Evolutionary conservation across 2,888 invertebrate species (phyloP).

Genomic region (Argyresthia goedartella): DNA sequence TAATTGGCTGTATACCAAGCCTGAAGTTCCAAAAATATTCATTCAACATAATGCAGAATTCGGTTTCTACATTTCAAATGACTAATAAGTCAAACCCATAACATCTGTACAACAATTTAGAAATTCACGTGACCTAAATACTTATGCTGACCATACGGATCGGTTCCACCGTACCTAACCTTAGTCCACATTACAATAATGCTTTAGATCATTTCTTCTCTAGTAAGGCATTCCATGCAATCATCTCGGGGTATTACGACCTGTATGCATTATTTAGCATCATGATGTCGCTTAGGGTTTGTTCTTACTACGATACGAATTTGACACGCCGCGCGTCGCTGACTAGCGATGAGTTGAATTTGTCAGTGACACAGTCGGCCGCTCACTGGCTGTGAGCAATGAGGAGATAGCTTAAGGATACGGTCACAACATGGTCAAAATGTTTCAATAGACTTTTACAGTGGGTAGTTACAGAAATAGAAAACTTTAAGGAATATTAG

Average conservation of each 20-base stretch:
- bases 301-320: no score
- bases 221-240: constrained; percentile 31
- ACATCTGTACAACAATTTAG: not conserved
- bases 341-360: no score
- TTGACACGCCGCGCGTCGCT: no score
- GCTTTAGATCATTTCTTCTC: constrained; percentile 48
- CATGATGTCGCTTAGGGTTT: not conserved
- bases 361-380: no score
- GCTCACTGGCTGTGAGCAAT: no score
- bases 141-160: constrained; percentile 43
- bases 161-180: constrained; percentile 44
- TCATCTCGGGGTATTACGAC: not conserved
- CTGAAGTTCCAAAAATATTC: not conserved
- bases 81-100: not conserved
- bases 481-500: no score
- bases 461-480: no score
- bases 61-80: not conserved
- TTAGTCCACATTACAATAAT: constrained; percentile 63
- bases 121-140: constrained; percentile 14
- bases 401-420: no score
- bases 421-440: no score
- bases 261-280: not conserved
- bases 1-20: not conserved
- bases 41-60: not conserved
- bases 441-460: no score